Evolutionary conservation across 2,797 vertebrate species (phyloP).

Genomic region (Oreochromis grahami): DNA sequence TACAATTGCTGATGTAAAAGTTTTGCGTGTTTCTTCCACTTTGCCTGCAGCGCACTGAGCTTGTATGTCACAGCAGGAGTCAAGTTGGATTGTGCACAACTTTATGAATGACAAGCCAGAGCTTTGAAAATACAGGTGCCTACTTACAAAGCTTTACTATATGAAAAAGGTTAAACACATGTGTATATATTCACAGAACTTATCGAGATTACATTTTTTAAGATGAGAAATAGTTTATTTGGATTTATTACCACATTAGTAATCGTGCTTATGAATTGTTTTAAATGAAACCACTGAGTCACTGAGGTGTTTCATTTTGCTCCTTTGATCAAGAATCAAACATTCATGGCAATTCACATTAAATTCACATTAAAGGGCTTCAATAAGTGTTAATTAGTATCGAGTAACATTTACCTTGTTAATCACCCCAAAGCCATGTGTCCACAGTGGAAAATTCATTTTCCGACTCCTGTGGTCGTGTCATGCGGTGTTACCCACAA

Average conservation of each 20-base stretch:
- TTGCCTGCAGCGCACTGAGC: background rate
- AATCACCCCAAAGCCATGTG: conserved; percentile 33
- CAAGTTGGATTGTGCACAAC: background rate
- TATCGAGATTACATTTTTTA: background rate
- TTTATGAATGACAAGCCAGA: conserved; percentile 1
- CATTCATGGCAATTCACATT: conserved; percentile 33
- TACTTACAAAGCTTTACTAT: background rate
- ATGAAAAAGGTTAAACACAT: background rate
- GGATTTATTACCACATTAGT: background rate
- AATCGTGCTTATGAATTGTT: conserved; percentile 9
- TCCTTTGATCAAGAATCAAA: conserved; percentile 41
- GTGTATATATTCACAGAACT: background rate
- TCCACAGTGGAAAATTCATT: conserved; percentile 57
- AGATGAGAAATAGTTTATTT: background rate
- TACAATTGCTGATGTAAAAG: background rate
- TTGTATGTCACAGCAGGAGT: background rate
- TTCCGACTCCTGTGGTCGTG: conserved; percentile 38
- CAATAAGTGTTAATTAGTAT: conserved; percentile 60
- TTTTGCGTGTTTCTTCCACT: background rate
- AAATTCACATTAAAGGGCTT: conserved; percentile 53
- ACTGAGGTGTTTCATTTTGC: background rate
- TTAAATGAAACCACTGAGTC: background rate
- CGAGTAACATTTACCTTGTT: conserved; percentile 56
- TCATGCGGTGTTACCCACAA: conserved; percentile 57
- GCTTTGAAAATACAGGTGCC: background rate